Percentiles rank a stretch among this genome's conserved stretches.
These are phyloP conservation scores for Zaprionus bogoriensis DNA, from an alignment of 2,888 invertebrate species.

Conservation along the genomic window DNA sequence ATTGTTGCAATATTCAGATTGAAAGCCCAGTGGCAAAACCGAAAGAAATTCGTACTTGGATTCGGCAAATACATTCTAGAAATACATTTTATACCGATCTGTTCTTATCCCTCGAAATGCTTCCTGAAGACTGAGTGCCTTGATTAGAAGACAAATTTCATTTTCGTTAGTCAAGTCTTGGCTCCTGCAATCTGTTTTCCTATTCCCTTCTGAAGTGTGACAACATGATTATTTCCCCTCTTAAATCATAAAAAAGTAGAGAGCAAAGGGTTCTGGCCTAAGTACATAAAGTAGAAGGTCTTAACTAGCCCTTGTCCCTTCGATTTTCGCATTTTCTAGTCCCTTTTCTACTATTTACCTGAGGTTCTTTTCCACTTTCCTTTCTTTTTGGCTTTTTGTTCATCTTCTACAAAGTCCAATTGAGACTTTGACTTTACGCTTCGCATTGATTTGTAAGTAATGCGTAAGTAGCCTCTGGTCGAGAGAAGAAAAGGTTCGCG, in stretches of 20 bases:
- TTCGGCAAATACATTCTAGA: too few relatives aligned
- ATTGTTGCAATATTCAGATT: too few relatives aligned
- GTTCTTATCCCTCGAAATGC: too few relatives aligned
- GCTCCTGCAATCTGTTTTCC: not conserved
- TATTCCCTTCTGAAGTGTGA: not conserved
- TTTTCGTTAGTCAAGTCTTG: not conserved
- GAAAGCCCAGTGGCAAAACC: too few relatives aligned
- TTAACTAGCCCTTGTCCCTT: not conserved
- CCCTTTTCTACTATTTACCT: not conserved
- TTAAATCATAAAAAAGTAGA: not conserved
- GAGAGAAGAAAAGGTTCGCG: constrained; percentile 12
- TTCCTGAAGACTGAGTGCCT: too few relatives aligned
- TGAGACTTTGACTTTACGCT: constrained; percentile 19
- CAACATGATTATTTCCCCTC: not conserved
- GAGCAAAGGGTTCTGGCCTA: not conserved
- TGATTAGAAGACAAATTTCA: too few relatives aligned
- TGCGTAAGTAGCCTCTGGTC: not conserved
- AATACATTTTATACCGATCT: too few relatives aligned
- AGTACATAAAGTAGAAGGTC: not conserved
- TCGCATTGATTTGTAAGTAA: constrained; percentile 19
- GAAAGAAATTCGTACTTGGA: too few relatives aligned
- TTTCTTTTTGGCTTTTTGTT: not conserved
- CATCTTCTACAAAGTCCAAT: not conserved
- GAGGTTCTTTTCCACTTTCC: not conserved
- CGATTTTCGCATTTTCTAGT: not conserved